These are phyloP conservation scores for Zaprionus africanus DNA, from an alignment of 1,140 invertebrate genomes.

Conservation along the genomic window DNA sequence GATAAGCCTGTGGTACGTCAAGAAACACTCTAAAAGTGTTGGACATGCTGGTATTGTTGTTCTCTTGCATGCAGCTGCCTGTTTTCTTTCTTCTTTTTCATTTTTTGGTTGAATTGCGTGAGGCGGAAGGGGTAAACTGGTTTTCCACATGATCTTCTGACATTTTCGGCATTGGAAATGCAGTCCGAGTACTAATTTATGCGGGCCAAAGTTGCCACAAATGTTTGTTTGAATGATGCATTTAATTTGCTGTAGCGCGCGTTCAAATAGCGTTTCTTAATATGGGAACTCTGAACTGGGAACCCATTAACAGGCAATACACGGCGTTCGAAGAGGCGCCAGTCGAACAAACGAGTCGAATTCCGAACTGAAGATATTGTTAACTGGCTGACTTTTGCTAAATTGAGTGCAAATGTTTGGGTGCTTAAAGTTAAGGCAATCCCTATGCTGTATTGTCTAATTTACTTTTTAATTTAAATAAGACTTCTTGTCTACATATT, in stretches of 20 bases:
- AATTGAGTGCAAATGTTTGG: too few species aligned
- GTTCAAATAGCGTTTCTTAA: conserved; percentile 44
- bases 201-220: conserved; percentile 61
- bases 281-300: conserved; percentile 23
- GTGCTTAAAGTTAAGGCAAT: too few species aligned
- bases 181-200: conserved; percentile 73
- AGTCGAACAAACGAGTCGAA: background rate
- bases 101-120: conserved; percentile 1
- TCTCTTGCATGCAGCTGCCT: conserved; percentile 17
- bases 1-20: conserved; percentile 67
- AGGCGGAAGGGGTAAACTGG: conserved; percentile 45
- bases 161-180: conserved; percentile 66
- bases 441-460: too few species aligned
- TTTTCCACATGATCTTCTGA: conserved; percentile 64
- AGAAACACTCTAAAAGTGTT: conserved; percentile 66
- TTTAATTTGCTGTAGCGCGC: conserved; percentile 61
- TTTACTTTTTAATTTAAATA: background rate
- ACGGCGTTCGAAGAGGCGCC: conserved; percentile 39
- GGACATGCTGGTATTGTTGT: conserved; percentile 68
- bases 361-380: conserved; percentile 16
- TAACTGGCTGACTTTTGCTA: background rate
- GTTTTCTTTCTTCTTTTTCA: conserved; percentile 33
- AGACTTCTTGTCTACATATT: background rate
- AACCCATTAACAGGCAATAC: conserved; percentile 49
- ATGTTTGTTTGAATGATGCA: conserved; percentile 71